Evolutionary conservation across 2,888 invertebrate genomes (phyloP).

Genomic region (Seladonia tumulorum): DNA sequence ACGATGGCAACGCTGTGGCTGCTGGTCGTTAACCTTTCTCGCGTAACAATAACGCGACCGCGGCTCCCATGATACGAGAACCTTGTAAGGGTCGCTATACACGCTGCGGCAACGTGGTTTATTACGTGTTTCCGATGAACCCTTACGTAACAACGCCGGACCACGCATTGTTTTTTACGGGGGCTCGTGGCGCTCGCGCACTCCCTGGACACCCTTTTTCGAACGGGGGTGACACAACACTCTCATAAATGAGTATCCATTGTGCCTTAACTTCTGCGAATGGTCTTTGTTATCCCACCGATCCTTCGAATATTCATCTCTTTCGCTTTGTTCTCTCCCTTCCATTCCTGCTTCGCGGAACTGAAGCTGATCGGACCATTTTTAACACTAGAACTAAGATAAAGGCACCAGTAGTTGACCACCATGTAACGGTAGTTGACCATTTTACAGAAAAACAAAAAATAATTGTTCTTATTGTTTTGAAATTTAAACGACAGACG

Average conservation of each 20-base stretch:
- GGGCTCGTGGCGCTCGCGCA: background rate
- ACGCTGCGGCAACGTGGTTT: conserved; percentile 50
- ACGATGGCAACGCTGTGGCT: background rate
- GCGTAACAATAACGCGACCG: conserved; percentile 37
- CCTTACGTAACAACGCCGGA: conserved; percentile 21
- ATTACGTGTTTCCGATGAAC: conserved; percentile 59
- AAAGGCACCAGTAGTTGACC: too few relatives aligned
- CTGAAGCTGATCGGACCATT: too few relatives aligned
- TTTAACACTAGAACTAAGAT: too few relatives aligned
- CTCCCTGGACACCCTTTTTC: background rate
- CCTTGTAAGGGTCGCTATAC: conserved; percentile 23
- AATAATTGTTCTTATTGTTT: too few relatives aligned
- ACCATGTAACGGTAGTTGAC: too few relatives aligned
- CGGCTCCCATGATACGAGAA: conserved; percentile 45
- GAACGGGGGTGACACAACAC: background rate
- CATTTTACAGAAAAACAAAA: too few relatives aligned
- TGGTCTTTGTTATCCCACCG: background rate
- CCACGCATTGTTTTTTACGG: conserved; percentile 28
- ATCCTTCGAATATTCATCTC: too few relatives aligned
- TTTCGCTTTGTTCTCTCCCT: background rate
- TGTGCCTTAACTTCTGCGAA: background rate
- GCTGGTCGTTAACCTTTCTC: conserved; percentile 62
- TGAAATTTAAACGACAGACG: too few relatives aligned
- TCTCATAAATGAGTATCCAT: background rate
- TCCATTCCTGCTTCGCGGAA: too few relatives aligned